Percentiles rank a stretch among this genome's conserved stretches.
Conservation (phyloP, 1,140 invertebrate species). For the Drosophila lacertosa region DNA sequence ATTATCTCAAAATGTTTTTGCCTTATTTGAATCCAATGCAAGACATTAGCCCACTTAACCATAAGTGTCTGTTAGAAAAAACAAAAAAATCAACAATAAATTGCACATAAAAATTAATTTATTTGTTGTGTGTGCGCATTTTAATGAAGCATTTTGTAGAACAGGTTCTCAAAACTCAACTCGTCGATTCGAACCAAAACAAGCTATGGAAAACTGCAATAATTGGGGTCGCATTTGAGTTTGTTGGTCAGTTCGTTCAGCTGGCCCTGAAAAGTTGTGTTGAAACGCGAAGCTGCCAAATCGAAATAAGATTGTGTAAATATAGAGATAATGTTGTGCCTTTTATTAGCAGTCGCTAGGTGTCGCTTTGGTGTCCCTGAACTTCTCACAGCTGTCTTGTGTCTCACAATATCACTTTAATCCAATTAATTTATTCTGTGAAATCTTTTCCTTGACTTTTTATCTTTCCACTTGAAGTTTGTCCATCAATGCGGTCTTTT, state of each 20-base stretch:
- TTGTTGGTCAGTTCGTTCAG: constrained; percentile 31
- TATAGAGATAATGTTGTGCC: neutral
- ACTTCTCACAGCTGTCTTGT: neutral
- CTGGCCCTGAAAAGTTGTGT: constrained; percentile 59
- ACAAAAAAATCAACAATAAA: constrained; percentile 13
- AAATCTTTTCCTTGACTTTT: neutral
- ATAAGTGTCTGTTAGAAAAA: constrained; percentile 47
- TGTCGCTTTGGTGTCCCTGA: neutral
- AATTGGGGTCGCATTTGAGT: constrained; percentile 60
- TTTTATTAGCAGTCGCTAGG: neutral
- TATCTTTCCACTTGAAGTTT: neutral
- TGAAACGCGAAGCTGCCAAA: constrained; percentile 21
- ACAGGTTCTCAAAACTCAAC: constrained; percentile 33
- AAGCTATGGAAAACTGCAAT: constrained; percentile 17
- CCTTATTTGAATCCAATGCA: constrained; percentile 42
- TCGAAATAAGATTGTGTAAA: neutral
- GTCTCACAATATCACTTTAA: neutral
- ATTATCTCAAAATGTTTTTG: neutral
- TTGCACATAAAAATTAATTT: constrained; percentile 29
- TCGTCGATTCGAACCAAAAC: constrained; percentile 16
- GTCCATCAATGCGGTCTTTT: constrained; percentile 11
- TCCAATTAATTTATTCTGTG: neutral
- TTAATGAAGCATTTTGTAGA: constrained; percentile 24
- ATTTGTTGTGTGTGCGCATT: constrained; percentile 21
- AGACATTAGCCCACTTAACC: constrained; percentile 64